Percentiles rank a stretch among this genome's conserved stretches.
Conservation (phyloP, 2,113 vertebrate genomes). For the Mirounga angustirostris region DNA sequence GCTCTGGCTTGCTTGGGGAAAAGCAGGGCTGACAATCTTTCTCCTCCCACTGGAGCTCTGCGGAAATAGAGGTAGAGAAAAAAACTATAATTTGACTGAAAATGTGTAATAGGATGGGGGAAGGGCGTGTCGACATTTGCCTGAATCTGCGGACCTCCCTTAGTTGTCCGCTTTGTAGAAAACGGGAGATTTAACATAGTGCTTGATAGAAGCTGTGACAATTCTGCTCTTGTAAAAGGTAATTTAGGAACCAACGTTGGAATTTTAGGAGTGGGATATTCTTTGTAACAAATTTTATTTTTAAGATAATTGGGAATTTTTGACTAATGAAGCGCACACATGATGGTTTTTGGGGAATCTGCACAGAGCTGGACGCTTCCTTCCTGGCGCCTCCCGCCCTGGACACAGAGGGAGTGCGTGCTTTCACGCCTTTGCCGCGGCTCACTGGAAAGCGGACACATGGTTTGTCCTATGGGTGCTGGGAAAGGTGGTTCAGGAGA, state of each 20-base stretch:
- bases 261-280: constrained; percentile 43
- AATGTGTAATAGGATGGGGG: not conserved
- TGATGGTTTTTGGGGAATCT: not conserved
- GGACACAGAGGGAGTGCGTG: fast-evolving
- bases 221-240: not conserved
- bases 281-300: not conserved
- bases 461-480: no score
- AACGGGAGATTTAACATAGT: constrained; percentile 67
- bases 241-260: not conserved
- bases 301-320: not conserved
- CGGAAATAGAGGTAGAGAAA: not conserved
- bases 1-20: not conserved
- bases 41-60: not conserved
- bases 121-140: not conserved
- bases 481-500: not conserved
- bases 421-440: not conserved
- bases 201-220: constrained; percentile 52
- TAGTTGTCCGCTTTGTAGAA: constrained; percentile 41
- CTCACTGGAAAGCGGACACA: not conserved
- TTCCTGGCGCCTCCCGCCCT: not conserved
- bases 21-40: not conserved
- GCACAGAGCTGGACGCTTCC: not conserved
- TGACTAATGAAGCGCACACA: not conserved
- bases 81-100: not conserved
- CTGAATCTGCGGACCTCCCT: not conserved